Base-by-base conservation (phyloP, 1,140 invertebrate species). In the Cydia fagiglandana region DNA sequence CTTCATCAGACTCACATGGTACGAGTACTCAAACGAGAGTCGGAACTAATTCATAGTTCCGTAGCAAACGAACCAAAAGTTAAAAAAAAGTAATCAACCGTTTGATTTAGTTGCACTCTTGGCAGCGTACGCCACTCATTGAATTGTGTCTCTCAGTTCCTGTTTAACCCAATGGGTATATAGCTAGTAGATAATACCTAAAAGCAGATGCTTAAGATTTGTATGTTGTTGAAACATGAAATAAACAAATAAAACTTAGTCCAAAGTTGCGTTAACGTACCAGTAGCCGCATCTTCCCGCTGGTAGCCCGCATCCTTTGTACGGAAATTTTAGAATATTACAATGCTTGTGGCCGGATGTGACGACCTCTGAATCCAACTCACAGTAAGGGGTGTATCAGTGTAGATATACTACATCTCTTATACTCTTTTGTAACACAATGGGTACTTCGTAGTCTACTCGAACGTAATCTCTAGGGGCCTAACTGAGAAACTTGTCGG, bases 291-390 rank as follows among this genome's bases (percentile, higher is more conserved):
- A 34, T 38, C 10, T 70, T 70, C 66, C 64, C 30, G 24, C 6
- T 70, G 66, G 34, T 70, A 17, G 15, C 38, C 66, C 66, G 34
- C 66, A 70, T 70, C 66, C 66, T 70, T 70, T 70, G 66, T 20
- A 45, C 34, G 34, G 24, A 41, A 47, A 17, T 38, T 70, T 70
- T 70, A 34, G 66, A 38, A 70, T 38, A 70, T 70, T 70, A 38
- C 66, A 38, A 34, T 38, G 5, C 30, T 38, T 17, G n/a, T 70
- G 34, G 66, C n/a, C 66, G 66, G 66, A 70, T 70, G n/a, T 41
- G 30, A 68, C 30, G 30, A 41, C 66, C n/a, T 17, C 13, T 70
- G 6, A 38, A 15, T 9, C 17, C 66, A 17, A 34, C 30, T 68
- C 12, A 34, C n/a, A 53, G 12, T 17, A 53, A 53, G 17, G 50